Evolutionary conservation across 1,140 invertebrate genomes (phyloP).

Genomic region (Mycetomoellerius zeteki): DNA sequence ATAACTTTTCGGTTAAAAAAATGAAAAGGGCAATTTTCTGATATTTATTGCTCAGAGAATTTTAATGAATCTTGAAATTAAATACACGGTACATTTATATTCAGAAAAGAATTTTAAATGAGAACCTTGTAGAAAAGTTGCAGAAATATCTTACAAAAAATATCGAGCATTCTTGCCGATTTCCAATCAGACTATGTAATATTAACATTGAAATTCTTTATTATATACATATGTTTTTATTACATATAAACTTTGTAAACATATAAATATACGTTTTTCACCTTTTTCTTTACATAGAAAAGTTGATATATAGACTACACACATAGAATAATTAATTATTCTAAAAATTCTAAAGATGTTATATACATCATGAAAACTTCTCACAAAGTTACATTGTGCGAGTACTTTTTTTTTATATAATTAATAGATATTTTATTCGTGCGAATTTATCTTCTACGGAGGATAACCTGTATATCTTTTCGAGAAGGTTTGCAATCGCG

Average conservation of each 20-base stretch:
- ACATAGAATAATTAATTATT: not conserved
- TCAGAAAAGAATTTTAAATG: not conserved
- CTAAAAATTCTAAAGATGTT: not conserved
- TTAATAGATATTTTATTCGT: not conserved
- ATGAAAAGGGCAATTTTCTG: not conserved
- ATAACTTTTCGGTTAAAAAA: constrained; percentile 29
- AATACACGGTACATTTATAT: not conserved
- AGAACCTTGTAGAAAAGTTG: not conserved
- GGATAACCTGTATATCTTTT: not conserved
- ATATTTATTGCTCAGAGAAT: constrained; percentile 2
- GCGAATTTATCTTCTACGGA: not conserved
- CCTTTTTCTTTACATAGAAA: not conserved
- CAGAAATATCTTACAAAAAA: constrained; percentile 4
- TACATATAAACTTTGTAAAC: not conserved
- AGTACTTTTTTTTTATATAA: not conserved
- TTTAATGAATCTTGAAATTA: not conserved
- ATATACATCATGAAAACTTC: not conserved
- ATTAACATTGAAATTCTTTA: not conserved
- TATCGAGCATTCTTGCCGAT: not conserved
- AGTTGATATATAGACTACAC: not conserved
- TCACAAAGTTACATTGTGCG: not conserved
- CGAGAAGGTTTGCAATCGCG: not conserved
- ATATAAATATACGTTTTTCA: not conserved
- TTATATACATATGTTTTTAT: not conserved
- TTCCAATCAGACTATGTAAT: not conserved